Conservation (phyloP, 2,797 vertebrate genomes). For the Fundulus diaphanus region DNA sequence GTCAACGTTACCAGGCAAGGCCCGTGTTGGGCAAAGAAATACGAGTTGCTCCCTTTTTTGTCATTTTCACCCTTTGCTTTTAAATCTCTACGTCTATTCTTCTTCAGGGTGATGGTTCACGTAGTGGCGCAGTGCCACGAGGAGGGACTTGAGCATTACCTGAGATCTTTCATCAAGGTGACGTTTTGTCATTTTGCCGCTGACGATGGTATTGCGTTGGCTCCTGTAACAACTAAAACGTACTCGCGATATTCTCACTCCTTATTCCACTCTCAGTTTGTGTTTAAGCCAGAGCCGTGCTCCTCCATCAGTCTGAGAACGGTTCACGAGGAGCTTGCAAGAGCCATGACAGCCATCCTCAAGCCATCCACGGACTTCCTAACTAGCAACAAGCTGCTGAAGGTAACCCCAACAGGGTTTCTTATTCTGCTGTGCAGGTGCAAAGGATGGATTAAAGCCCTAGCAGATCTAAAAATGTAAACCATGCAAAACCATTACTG, state of each 20-base stretch:
- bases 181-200: background rate
- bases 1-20: slow-evolving; percentile 93
- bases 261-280: slow-evolving; percentile 81
- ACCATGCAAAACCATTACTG: too few relatives aligned
- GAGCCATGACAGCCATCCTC: slow-evolving; percentile 96
- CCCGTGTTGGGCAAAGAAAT: too few relatives aligned
- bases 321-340: slow-evolving; percentile 94
- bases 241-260: fast-evolving
- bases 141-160: slow-evolving; percentile 93
- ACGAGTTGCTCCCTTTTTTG: background rate
- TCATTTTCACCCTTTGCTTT: slow-evolving; percentile 3
- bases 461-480: too few relatives aligned
- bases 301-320: slow-evolving; percentile 82
- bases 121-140: slow-evolving; percentile 97
- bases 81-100: too few relatives aligned
- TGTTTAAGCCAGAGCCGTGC: slow-evolving; percentile 91
- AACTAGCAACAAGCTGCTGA: slow-evolving; percentile 97
- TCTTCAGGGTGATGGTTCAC: slow-evolving; percentile 94
- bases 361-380: slow-evolving; percentile 97
- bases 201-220: background rate
- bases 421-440: background rate
- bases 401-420: slow-evolving; percentile 80
- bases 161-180: slow-evolving; percentile 97
- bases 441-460: background rate
- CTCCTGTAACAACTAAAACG: background rate